Evolutionary conservation across 2,888 invertebrate species (phyloP), one percentile per base, ranked within the genome.

Genomic region (Eremobia ochroleuca): DNA sequence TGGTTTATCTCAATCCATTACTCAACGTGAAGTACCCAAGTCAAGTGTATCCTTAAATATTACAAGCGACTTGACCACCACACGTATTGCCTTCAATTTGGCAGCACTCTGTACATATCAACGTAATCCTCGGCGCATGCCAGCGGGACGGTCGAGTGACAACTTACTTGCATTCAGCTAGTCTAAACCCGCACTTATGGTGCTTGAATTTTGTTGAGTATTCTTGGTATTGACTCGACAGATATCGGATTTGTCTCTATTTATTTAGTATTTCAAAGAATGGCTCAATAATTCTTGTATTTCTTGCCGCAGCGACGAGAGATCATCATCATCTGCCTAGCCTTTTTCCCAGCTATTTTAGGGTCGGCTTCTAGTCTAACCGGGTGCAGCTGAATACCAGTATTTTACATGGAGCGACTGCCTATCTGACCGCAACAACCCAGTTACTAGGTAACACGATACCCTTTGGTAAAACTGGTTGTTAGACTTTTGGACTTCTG

Each of bases 181-280:
- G 85, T 85, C 75, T 84, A 43, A 85, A 40, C 78, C 49, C 73
- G 58, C 62, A 49, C 75, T n/a, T n/a, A n/a, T n/a, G n/a, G n/a
- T n/a, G n/a, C n/a, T 70, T 73, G 65, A 73, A 62, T 83, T 73
- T 66, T 52, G 59, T 80, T 72, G 68, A 85, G 65, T 34, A 64
- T 77, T 59, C 21, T 46, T 62, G 28, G 69, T 43, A n/a, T n/a
- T 37, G 11, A 28, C 13, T 28, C n/a, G 77, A 62, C 68, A 52
- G 66, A 28, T 49, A 80, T 69, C 67, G 13, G 37, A 8, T 59
- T 40, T 73, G 72, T 84, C 68, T 75, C 28, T 69, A 71, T 74
- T 83, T 74, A 58, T 74, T 71, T 21, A 11, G n/a, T 67, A 71
- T 69, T 74, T 13, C 21, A 34, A 49, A 40, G 11, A 28, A 69